These are phyloP conservation scores for Diorhabda sublineata DNA, from an alignment of 1,140 invertebrate species.

Conservation along the genomic window DNA sequence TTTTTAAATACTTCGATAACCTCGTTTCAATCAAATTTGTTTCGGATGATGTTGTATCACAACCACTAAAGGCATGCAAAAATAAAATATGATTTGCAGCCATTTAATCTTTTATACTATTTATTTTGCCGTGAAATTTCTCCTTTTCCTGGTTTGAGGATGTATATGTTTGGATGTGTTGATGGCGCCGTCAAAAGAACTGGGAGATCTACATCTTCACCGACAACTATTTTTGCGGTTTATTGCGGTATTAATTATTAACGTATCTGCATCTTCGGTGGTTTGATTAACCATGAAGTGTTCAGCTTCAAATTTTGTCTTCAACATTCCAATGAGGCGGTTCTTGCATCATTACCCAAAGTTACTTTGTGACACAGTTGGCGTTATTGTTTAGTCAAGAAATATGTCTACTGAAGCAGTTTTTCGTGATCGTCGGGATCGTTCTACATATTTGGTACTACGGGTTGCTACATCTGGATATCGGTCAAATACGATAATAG, in stretches of 20 bases:
- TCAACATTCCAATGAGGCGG: too few relatives aligned
- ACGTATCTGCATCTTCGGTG: constrained; percentile 10
- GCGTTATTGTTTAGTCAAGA: too few relatives aligned
- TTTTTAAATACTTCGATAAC: too few relatives aligned
- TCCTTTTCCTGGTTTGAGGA: not conserved
- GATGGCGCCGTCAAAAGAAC: not conserved
- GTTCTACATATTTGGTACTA: constrained; percentile 1
- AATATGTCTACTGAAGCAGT: not conserved
- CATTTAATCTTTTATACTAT: not conserved
- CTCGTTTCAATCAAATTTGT: too few relatives aligned
- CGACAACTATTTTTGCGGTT: not conserved
- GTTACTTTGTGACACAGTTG: too few relatives aligned
- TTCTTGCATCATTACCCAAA: not conserved
- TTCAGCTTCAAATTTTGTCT: constrained; percentile 6
- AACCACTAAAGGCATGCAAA: not conserved
- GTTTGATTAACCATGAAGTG: constrained; percentile 15
- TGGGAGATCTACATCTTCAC: not conserved
- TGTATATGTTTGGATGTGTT: not conserved
- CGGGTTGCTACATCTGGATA: constrained; percentile 3
- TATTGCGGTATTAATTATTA: constrained; percentile 9
- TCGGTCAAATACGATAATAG: not conserved
- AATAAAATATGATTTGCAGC: not conserved
- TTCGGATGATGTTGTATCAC: too few relatives aligned
- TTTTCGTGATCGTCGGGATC: not conserved
- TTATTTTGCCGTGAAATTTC: not conserved